Conservation (phyloP, 2,797 vertebrate species). For the Pipistrellus nathusii region DNA sequence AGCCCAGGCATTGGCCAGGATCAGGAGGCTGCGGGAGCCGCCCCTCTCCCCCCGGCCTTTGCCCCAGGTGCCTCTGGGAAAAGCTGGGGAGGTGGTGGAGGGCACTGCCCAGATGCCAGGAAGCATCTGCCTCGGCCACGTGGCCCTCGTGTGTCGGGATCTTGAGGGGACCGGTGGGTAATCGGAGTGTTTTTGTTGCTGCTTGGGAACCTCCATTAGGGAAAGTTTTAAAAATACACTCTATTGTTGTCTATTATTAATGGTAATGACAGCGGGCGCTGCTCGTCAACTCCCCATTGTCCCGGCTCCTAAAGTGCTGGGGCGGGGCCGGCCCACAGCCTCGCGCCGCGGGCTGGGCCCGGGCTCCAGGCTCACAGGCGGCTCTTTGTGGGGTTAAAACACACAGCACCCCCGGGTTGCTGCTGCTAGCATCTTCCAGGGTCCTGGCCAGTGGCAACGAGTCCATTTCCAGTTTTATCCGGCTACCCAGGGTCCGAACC, state of each 20-base stretch:
- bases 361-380: background rate
- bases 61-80: background rate
- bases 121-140: background rate
- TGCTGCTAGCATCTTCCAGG: background rate
- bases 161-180: constrained; percentile 66
- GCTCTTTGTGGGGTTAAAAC: background rate
- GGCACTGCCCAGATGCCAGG: background rate
- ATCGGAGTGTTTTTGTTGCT: constrained; percentile 75
- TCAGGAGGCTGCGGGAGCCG: background rate
- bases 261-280: constrained; percentile 82
- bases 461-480: rapidly evolving
- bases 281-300: constrained; percentile 76
- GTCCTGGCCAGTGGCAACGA: background rate
- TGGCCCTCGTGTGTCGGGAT: background rate
- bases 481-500: background rate
- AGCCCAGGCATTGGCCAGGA: background rate
- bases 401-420: background rate
- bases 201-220: constrained; percentile 86
- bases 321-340: constrained; percentile 54
- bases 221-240: constrained; percentile 88
- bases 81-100: background rate
- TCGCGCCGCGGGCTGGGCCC: rapidly evolving
- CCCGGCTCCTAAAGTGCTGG: constrained; percentile 77
- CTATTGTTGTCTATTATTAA: constrained; percentile 87
- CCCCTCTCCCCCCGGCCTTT: too few relatives aligned